A percentile compares a stretch with the other conserved stretches of the same genome.
These are phyloP conservation scores for Morpho deidamia DNA, from an alignment of 2,888 invertebrate species.

Conservation along the genomic window DNA sequence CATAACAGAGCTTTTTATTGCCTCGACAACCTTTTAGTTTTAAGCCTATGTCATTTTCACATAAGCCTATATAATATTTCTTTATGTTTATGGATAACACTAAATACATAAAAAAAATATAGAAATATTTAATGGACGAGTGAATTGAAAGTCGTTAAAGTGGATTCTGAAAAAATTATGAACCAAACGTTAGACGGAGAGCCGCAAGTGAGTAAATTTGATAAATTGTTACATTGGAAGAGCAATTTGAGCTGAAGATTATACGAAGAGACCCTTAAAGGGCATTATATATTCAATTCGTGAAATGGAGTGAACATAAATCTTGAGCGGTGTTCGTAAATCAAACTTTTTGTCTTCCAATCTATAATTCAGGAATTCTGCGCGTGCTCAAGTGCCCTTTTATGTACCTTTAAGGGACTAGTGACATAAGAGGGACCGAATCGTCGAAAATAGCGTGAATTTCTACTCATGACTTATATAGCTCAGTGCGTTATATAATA, in stretches of 20 bases:
- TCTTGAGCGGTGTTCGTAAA: constrained; percentile 53
- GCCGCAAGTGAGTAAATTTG: constrained; percentile 5
- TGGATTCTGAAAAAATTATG: neutral
- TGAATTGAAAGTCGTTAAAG: too few species aligned
- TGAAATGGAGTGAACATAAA: constrained; percentile 56
- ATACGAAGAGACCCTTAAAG: constrained; percentile 29
- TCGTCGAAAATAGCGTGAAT: too few species aligned
- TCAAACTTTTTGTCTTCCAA: constrained; percentile 63
- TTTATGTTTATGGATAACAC: too few species aligned
- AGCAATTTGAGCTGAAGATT: constrained; percentile 20
- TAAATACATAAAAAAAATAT: too few species aligned
- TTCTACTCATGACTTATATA: too few species aligned
- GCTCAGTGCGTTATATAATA: too few species aligned
- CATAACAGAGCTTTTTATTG: too few species aligned
- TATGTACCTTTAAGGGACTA: constrained; percentile 13
- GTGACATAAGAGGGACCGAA: neutral
- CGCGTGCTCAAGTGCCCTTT: constrained; percentile 26
- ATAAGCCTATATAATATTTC: too few species aligned
- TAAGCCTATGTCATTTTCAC: too few species aligned
- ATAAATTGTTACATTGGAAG: constrained; percentile 19
- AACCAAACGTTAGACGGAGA: neutral
- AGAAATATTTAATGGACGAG: too few species aligned
- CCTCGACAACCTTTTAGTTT: too few species aligned
- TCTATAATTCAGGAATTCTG: constrained; percentile 34
- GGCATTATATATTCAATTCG: constrained; percentile 61